Percentiles rank a stretch among this genome's conserved stretches.
Evolutionary conservation across 2,113 vertebrate species (phyloP).

Genomic region (Theristicus caerulescens): DNA sequence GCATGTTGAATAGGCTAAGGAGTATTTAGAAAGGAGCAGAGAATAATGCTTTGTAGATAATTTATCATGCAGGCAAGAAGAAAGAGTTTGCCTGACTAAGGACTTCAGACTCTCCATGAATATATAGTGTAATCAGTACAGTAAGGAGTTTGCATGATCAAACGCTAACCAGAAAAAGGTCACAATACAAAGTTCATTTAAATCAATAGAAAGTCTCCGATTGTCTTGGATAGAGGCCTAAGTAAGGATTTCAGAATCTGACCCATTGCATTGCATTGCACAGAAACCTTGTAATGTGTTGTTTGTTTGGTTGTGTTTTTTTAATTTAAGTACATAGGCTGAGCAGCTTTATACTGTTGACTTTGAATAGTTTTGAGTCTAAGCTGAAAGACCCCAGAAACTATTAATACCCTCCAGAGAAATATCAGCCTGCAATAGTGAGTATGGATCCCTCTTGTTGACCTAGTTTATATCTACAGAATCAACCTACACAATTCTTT

Average conservation of each 20-base stretch:
- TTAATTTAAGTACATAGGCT: background rate
- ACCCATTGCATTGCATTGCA: background rate
- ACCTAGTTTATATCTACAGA: constrained; percentile 56
- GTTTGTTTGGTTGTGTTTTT: background rate
- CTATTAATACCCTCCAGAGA: constrained; percentile 55
- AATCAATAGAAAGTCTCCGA: background rate
- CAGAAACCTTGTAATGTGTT: background rate
- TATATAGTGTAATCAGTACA: constrained; percentile 31
- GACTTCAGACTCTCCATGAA: constrained; percentile 2
- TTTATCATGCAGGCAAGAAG: constrained; percentile 37
- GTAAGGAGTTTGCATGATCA: background rate
- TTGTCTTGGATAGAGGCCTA: background rate
- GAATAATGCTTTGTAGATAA: constrained; percentile 25
- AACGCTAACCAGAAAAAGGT: constrained; percentile 9
- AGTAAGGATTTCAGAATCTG: background rate
- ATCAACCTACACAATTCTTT: constrained; percentile 60
- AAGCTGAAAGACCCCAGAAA: constrained; percentile 41
- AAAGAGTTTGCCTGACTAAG: constrained; percentile 44
- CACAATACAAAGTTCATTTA: background rate
- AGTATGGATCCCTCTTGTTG: constrained; percentile 61
- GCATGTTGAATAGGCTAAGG: constrained; percentile 35
- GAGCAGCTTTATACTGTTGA: constrained; percentile 16
- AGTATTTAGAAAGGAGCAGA: constrained; percentile 46
- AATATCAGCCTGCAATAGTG: constrained; percentile 52
- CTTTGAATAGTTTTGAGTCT: constrained; percentile 25